phyloP scores from a whole-genome alignment of 2,113 vertebrate genomes.

The Mesitornis unicolor region DNA sequence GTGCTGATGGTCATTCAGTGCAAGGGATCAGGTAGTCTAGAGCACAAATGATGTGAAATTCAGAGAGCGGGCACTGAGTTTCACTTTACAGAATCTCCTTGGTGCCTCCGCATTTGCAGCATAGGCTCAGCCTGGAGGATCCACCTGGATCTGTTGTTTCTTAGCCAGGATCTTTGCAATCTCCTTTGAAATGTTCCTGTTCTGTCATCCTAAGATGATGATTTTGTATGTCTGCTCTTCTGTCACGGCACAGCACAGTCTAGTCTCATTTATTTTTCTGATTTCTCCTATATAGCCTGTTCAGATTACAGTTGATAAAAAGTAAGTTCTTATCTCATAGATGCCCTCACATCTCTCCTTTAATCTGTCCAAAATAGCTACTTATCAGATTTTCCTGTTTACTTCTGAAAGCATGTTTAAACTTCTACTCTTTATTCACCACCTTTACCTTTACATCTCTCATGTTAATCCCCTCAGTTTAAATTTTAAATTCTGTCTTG shows the following conservation, averaged over 20 bases:
- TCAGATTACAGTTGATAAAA: conserved; percentile 60
- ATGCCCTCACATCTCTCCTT: conserved; percentile 17
- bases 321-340: conserved; percentile 44
- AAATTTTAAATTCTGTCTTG: background rate
- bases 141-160: background rate
- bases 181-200: background rate
- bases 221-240: background rate
- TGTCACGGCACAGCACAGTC: background rate
- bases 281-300: conserved; percentile 59
- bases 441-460: background rate
- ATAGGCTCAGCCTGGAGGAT: background rate
- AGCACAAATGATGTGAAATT: rapidly evolving
- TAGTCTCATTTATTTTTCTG: conserved; percentile 54
- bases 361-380: conserved; percentile 24
- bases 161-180: background rate
- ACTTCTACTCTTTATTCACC: background rate
- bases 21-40: background rate
- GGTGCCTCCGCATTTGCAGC: background rate
- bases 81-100: background rate
- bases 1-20: background rate
- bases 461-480: background rate
- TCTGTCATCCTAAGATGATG: background rate
- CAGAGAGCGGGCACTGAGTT: background rate
- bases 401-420: conserved; percentile 37
- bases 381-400: background rate